phyloP scores from a whole-genome alignment of 1,140 invertebrate species.

The Dreissena polymorpha region DNA sequence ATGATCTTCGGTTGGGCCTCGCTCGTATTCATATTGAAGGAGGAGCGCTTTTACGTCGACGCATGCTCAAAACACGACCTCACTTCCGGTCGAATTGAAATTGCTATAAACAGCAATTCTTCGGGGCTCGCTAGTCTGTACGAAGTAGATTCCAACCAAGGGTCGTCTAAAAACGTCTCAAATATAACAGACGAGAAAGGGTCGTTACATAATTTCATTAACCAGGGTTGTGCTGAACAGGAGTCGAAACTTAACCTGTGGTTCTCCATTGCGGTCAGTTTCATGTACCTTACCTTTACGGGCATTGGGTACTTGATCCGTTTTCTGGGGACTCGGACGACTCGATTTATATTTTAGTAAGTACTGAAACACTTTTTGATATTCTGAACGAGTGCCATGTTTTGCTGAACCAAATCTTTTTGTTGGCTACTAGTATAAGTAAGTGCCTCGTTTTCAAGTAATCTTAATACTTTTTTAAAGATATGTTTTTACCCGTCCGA shows the following conservation, averaged over 20 bases:
- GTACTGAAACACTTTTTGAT: no score
- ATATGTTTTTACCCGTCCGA: no score
- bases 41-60: constrained; percentile 61
- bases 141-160: background rate
- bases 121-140: background rate
- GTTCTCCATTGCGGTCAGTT: constrained; percentile 67
- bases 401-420: no score
- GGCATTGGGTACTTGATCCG: constrained; percentile 66
- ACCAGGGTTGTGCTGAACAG: constrained; percentile 55
- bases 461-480: no score
- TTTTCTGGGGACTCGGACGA: constrained; percentile 64
- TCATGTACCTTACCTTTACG: constrained; percentile 67
- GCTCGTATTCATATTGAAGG: constrained; percentile 66
- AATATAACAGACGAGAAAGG: background rate
- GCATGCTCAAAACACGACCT: background rate
- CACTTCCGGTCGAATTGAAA: background rate
- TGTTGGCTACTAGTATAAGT: background rate
- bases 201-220: background rate
- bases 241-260: constrained; percentile 64
- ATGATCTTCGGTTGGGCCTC: constrained; percentile 69
- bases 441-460: background rate
- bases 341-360: constrained; percentile 66
- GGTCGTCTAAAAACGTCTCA: background rate
- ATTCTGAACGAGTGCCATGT: constrained; percentile 3
- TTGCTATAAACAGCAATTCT: background rate